Percentiles rank a stretch among this genome's conserved stretches.
Conservation (phyloP, 2,888 invertebrate genomes). For the Catonia carolina region DNA sequence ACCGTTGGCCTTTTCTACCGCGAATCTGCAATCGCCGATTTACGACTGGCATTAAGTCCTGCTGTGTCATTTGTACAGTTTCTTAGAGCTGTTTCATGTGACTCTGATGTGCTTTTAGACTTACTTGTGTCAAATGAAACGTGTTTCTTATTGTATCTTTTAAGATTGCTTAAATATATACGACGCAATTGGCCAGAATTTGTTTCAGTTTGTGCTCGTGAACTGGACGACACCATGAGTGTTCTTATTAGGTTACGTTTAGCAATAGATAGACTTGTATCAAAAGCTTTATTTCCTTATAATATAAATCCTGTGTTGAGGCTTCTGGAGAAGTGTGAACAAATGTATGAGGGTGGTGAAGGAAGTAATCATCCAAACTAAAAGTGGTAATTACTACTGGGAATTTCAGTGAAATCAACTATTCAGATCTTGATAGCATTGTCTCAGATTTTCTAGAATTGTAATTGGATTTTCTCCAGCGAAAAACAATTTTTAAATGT, state of each 20-base stretch:
- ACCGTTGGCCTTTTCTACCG: slow-evolving; percentile 78
- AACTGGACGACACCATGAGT: slow-evolving; percentile 75
- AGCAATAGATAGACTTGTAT: slow-evolving; percentile 75
- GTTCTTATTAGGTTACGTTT: slow-evolving; percentile 70
- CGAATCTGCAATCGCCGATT: slow-evolving; percentile 70
- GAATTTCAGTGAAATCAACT: too few relatives aligned
- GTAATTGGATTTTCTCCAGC: too few relatives aligned
- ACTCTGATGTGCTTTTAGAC: slow-evolving; percentile 54
- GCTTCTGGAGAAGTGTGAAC: slow-evolving; percentile 75
- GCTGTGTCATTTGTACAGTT: slow-evolving; percentile 83
- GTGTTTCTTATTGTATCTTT: slow-evolving; percentile 76
- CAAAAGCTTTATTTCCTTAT: slow-evolving; percentile 78
- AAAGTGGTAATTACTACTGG: too few relatives aligned
- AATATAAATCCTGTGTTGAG: slow-evolving; percentile 83
- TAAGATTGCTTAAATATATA: slow-evolving; percentile 77
- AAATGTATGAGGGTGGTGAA: slow-evolving; percentile 72
- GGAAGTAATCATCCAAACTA: too few relatives aligned
- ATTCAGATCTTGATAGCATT: too few relatives aligned
- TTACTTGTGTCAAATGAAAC: slow-evolving; percentile 86
- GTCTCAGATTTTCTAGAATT: too few relatives aligned
- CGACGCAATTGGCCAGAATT: slow-evolving; percentile 78
- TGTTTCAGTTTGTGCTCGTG: slow-evolving; percentile 64
- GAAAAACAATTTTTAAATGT: too few relatives aligned
- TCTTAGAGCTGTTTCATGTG: slow-evolving; percentile 64
- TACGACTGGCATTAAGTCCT: slow-evolving; percentile 76